Conservation (phyloP, 2,888 invertebrate species). For the Monoplex corrugatus region DNA sequence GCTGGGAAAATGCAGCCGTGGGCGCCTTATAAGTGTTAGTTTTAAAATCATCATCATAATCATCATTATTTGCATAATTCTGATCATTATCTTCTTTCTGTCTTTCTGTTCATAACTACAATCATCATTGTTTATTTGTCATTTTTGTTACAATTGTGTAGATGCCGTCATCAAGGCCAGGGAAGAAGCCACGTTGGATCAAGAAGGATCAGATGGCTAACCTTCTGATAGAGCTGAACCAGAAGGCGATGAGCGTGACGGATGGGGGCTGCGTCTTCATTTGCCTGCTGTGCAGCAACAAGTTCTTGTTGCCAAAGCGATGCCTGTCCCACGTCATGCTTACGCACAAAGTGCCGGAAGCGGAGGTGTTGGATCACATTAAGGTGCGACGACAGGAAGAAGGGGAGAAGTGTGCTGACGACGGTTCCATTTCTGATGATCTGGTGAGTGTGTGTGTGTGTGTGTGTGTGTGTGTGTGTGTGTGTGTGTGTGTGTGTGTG, state of each 20-base stretch:
- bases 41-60: too few relatives aligned
- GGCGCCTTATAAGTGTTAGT: too few relatives aligned
- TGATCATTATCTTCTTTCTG: too few relatives aligned
- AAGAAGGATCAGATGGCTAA: constrained; percentile 51
- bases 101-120: too few relatives aligned
- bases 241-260: not conserved
- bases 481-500: too few relatives aligned
- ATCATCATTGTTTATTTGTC: too few relatives aligned
- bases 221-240: constrained; percentile 44
- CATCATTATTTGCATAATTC: too few relatives aligned
- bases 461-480: not conserved
- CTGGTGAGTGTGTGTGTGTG: constrained; percentile 4
- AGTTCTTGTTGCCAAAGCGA: constrained; percentile 70
- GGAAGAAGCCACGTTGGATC: constrained; percentile 46
- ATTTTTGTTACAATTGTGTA: too few relatives aligned
- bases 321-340: constrained; percentile 68
- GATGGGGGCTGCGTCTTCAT: constrained; percentile 61
- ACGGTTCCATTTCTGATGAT: not conserved
- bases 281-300: constrained; percentile 69
- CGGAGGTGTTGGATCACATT: constrained; percentile 58
- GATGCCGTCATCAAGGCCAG: constrained; percentile 30
- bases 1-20: too few relatives aligned
- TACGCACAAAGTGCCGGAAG: constrained; percentile 66
- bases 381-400: constrained; percentile 47
- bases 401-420: constrained; percentile 4